A percentile compares a stretch with the other conserved stretches of the same genome.
phyloP scores from a whole-genome alignment of 1,140 invertebrate species.

The Geopemphigus sp. region DNA sequence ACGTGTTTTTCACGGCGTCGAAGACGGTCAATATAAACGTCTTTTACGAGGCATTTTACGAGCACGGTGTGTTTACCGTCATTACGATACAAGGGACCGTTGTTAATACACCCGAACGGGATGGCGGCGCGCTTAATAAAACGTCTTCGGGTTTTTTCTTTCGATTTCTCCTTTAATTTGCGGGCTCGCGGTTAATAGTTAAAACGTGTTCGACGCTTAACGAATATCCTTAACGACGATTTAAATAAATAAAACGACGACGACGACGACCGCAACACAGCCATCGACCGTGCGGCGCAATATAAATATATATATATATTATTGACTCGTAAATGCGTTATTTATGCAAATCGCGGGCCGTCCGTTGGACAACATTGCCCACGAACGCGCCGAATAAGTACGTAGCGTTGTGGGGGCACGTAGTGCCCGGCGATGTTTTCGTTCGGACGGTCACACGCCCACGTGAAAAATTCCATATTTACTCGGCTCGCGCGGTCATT shows the following conservation, averaged over 20 bases:
- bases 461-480: constrained; percentile 49
- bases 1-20: background rate
- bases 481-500: constrained; percentile 33
- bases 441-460: constrained; percentile 40
- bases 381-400: background rate
- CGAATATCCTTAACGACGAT: constrained; percentile 25
- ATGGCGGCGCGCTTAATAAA: background rate
- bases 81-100: background rate
- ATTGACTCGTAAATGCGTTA: constrained; percentile 48
- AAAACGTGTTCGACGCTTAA: constrained; percentile 45
- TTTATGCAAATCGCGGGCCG: constrained; percentile 39
- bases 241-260: constrained; percentile 32
- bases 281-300: background rate
- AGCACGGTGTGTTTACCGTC: background rate
- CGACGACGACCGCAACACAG: background rate
- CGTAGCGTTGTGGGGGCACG: background rate
- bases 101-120: background rate
- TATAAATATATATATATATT: constrained; percentile 5
- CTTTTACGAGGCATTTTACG: background rate
- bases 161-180: constrained; percentile 24
- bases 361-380: constrained; percentile 30
- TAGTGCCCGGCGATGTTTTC: constrained; percentile 17
- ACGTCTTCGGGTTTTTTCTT: background rate
- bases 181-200: constrained; percentile 28
- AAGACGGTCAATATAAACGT: background rate